These are phyloP conservation scores for Daboia siamensis DNA, from an alignment of 2,113 vertebrate genomes.

Conservation along the genomic window DNA sequence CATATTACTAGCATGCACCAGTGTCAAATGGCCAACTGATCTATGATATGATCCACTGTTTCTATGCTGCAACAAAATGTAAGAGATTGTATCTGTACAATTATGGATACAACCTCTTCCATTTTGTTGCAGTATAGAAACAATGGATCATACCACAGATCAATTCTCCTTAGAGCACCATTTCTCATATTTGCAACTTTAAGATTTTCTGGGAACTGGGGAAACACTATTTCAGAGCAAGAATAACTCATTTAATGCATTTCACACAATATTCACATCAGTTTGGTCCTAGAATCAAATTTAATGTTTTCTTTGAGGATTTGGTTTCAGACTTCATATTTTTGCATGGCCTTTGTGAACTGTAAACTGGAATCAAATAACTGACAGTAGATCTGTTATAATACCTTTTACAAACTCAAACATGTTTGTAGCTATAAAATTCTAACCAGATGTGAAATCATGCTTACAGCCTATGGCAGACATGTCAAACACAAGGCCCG, in stretches of 20 bases:
- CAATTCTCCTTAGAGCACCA: neutral
- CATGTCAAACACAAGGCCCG: too few relatives aligned
- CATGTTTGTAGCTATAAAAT: neutral
- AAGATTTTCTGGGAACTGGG: neutral
- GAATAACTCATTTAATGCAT: neutral
- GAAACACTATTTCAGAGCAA: neutral
- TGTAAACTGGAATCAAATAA: neutral
- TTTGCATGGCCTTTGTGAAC: neutral
- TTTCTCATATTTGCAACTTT: neutral
- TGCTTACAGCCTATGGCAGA: fast-evolving
- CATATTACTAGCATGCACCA: neutral
- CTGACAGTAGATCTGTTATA: neutral
- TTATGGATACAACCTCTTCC: neutral
- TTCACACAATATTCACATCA: neutral
- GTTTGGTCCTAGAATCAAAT: neutral
- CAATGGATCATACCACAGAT: neutral
- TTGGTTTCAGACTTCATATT: neutral
- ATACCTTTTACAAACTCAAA: neutral
- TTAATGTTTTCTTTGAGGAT: neutral
- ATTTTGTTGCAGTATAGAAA: neutral
- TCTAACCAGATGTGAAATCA: fast-evolving
- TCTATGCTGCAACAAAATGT: too few relatives aligned
- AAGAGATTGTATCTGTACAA: too few relatives aligned
- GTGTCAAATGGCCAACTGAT: neutral
- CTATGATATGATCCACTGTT: too few relatives aligned